Conservation (phyloP, 1,140 invertebrate genomes). For the Zaprionus capensis region DNA sequence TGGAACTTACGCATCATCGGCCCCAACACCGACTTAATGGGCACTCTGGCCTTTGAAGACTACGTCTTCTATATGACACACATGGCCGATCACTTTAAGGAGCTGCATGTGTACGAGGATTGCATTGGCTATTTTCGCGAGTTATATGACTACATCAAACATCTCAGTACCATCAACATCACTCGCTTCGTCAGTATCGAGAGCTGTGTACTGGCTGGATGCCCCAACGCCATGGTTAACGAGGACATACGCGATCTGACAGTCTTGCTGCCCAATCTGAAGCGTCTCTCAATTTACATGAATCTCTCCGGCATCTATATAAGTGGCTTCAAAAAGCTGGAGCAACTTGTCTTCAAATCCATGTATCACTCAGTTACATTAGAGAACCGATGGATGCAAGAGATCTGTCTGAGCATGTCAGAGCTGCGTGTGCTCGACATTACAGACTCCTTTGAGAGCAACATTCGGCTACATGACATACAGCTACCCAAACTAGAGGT, state of each 20-base stretch:
- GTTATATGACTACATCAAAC: conserved; percentile 68
- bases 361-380: conserved; percentile 67
- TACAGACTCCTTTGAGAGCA: conserved; percentile 67
- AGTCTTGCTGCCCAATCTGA: conserved; percentile 60
- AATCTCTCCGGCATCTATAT: conserved; percentile 61
- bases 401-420: conserved; percentile 61
- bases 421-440: conserved; percentile 59
- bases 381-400: conserved; percentile 62
- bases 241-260: conserved; percentile 63
- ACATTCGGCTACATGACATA: conserved; percentile 54
- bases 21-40: conserved; percentile 58
- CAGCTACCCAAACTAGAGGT: conserved; percentile 67
- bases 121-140: conserved; percentile 62
- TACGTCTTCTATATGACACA: conserved; percentile 72
- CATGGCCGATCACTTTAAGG: conserved; percentile 58
- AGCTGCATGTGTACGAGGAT: conserved; percentile 67
- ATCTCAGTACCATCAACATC: conserved; percentile 65
- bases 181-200: conserved; percentile 48
- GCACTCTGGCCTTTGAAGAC: conserved; percentile 63
- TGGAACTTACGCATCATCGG: conserved; percentile 52
- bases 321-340: conserved; percentile 55
- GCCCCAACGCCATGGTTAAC: conserved; percentile 57
- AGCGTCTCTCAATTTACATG: conserved; percentile 65
- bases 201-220: conserved; percentile 54
- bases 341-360: conserved; percentile 66